Base-by-base conservation (phyloP, 2,113 vertebrate species). In the Melanostigma gelatinosum region DNA sequence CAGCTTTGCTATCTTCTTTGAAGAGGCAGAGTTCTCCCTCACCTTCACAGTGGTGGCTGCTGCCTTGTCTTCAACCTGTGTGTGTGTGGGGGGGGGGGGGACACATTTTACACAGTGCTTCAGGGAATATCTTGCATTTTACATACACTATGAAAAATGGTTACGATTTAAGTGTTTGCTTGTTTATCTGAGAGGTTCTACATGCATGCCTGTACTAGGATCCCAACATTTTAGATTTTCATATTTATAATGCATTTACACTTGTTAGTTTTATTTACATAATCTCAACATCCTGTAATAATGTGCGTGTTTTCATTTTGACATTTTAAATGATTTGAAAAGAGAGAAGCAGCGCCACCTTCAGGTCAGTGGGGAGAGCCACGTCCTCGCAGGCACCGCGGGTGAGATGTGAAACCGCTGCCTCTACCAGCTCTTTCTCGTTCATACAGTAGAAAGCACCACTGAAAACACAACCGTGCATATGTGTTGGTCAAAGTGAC, bases 361-460 rank as follows among this genome's bases (percentile, higher is more conserved):
- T 34, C 0, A 76, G 90, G 79, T 63, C 48, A 12, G 42, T 7
- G 0, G 2, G 69, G 0, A 20, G 4, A 71, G 8, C 12, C 5
- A 12, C 79, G 55, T 68, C 82, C 16, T 64, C 18, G 50, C 60
- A 8, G 60, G 22, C 18, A 4, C 18, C 7, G n/a, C 29, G 5
- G 71, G 71, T 75, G 0, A 94, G 61, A 85, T 10, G 79, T 0
- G 79, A 72, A 3, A 81, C 68, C 1, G 94, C 92, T 0, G 93
- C 89, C 69, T 94, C 88, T 0, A 94, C 72, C 44, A 95, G 89
- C 85, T 95, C 95, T 4, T 57, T 64, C 75, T 95, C 94, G 83
- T 94, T 94, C 95, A 95, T 93, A 27, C 93, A 94, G 73, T 94
- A 94, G 70, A 87, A 84, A 36, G 57, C 73, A 15, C 79, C 61